These are phyloP conservation scores for Calephelis virginiensis DNA, from an alignment of 1,140 invertebrate genomes.

Conservation along the genomic window DNA sequence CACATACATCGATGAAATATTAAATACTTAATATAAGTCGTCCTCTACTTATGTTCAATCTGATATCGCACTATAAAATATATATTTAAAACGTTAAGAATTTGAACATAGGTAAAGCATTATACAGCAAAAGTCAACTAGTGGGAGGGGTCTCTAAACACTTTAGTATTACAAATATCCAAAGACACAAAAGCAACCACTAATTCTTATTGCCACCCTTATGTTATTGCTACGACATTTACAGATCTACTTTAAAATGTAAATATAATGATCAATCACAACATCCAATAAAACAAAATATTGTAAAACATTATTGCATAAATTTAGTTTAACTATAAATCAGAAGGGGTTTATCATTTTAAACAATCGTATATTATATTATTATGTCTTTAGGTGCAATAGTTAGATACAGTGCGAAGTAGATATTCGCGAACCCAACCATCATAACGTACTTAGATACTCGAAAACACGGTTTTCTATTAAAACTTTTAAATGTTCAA, in stretches of 20 bases:
- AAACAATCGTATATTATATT: conserved; percentile 30
- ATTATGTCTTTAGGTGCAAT: conserved; percentile 36
- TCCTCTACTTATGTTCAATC: conserved; percentile 46
- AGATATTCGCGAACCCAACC: conserved; percentile 18
- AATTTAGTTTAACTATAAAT: conserved; percentile 58
- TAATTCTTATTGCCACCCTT: conserved; percentile 74
- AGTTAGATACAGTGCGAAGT: conserved; percentile 50
- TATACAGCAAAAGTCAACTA: conserved; percentile 62
- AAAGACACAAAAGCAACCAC: conserved; percentile 71
- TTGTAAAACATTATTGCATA: conserved; percentile 71
- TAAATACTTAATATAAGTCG: conserved; percentile 48
- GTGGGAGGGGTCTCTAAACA: conserved; percentile 48
- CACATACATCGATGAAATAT: conserved; percentile 49
- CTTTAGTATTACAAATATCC: conserved; percentile 45
- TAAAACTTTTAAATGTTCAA: background rate
- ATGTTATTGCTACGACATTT: conserved; percentile 76
- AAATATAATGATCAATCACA: conserved; percentile 72
- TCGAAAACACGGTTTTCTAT: conserved; percentile 1
- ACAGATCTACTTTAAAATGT: conserved; percentile 64
- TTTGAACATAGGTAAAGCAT: conserved; percentile 73
- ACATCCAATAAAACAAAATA: conserved; percentile 72
- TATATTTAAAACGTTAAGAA: conserved; percentile 66
- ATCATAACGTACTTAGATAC: background rate
- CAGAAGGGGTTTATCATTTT: conserved; percentile 52
- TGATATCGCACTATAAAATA: conserved; percentile 64